Percentiles rank a stretch among this genome's conserved stretches.
phyloP scores from a whole-genome alignment of 1,140 invertebrate species.

The Paracyclopina nana region DNA sequence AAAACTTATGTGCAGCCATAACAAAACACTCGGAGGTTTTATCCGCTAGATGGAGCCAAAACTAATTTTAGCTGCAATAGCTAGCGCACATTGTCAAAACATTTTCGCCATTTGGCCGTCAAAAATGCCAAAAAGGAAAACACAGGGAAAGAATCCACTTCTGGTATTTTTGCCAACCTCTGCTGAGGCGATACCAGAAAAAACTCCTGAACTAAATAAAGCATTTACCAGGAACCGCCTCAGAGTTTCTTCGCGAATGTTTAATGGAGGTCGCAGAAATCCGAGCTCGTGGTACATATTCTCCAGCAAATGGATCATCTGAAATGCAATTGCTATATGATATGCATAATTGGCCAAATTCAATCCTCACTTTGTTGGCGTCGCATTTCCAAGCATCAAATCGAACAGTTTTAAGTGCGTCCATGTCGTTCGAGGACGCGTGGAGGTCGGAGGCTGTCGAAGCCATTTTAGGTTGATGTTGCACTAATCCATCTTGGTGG shows the following conservation, averaged over 20 bases:
- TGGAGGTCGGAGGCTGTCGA: neutral
- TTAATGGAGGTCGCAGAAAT: conserved; percentile 51
- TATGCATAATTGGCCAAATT: neutral
- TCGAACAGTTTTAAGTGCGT: conserved; percentile 7
- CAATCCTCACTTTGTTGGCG: neutral
- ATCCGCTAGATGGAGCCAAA: neutral
- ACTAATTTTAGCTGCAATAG: neutral
- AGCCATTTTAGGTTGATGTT: too few relatives aligned
- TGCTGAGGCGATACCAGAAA: too few relatives aligned
- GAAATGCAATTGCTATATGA: neutral
- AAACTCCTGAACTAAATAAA: too few relatives aligned
- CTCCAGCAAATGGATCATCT: conserved; percentile 3
- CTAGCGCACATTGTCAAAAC: neutral
- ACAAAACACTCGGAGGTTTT: neutral
- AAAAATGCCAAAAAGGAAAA: too few relatives aligned
- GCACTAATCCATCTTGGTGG: too few relatives aligned
- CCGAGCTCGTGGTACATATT: conserved; percentile 42
- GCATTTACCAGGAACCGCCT: conserved; percentile 44
- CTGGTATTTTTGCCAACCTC: too few relatives aligned
- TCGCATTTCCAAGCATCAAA: conserved; percentile 14
- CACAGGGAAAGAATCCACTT: too few relatives aligned
- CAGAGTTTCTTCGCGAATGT: conserved; percentile 45
- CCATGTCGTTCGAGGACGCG: neutral
- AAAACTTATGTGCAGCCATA: neutral
- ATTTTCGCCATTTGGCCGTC: too few relatives aligned